Percentiles rank a stretch among this genome's conserved stretches.
Evolutionary conservation across 2,888 invertebrate species (phyloP).

Genomic region (Pheosia tremula): DNA sequence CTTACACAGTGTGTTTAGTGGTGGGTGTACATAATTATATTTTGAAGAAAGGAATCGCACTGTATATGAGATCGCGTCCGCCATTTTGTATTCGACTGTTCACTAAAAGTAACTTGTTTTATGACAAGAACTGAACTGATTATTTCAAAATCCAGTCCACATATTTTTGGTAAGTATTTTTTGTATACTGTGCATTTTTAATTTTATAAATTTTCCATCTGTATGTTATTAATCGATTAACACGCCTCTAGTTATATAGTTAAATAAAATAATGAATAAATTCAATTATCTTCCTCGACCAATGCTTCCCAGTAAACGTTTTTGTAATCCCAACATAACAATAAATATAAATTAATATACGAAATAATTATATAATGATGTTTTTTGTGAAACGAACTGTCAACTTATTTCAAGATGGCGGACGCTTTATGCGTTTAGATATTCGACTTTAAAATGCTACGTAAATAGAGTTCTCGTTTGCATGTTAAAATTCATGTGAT

Average conservation of each 20-base stretch:
- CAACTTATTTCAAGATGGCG: conserved; percentile 2
- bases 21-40: conserved; percentile 54
- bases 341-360: neutral
- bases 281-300: neutral
- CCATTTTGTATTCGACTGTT: conserved; percentile 12
- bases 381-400: too few species aligned
- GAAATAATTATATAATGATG: too few species aligned
- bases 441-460: neutral
- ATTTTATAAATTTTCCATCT: neutral
- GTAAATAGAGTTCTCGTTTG: neutral
- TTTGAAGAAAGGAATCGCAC: conserved; percentile 23
- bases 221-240: neutral
- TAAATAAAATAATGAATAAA: neutral
- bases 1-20: conserved; percentile 46
- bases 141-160: neutral
- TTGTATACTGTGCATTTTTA: neutral
- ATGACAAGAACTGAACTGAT: neutral
- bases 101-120: too few species aligned
- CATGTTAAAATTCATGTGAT: too few species aligned
- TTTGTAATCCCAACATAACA: neutral
- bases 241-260: neutral
- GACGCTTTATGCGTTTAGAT: neutral
- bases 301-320: neutral
- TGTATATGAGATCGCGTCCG: conserved; percentile 27
- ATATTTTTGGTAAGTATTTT: neutral